Conservation (phyloP, 2,113 vertebrate species). For the Porphyrio hochstetteri region DNA sequence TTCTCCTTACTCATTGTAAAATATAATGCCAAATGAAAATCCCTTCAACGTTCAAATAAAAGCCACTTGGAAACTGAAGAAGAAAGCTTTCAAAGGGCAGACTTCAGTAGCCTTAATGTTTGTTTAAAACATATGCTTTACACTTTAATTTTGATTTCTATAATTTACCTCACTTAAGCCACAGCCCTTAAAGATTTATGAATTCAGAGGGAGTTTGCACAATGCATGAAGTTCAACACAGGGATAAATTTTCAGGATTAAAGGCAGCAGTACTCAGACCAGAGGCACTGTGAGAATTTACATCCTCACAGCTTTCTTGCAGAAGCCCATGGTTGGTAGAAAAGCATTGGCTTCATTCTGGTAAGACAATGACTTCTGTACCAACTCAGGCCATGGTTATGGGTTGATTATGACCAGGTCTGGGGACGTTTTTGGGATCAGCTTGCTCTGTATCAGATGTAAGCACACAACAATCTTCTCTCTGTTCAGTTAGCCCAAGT, state of each 20-base stretch:
- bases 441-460: background rate
- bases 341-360: background rate
- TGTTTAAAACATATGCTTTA: conserved; percentile 26
- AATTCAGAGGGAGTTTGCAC: background rate
- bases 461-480: background rate
- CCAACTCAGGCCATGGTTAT: background rate
- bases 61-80: conserved; percentile 8
- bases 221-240: background rate
- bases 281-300: background rate
- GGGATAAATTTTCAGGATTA: background rate
- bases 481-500: background rate
- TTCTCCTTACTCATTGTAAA: background rate
- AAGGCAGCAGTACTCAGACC: background rate
- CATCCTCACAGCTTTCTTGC: background rate
- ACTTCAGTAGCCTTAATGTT: background rate
- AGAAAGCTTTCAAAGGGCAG: conserved; percentile 34
- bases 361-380: rapidly evolving
- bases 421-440: background rate
- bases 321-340: background rate
- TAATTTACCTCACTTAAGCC: conserved; percentile 4
- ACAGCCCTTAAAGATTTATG: background rate
- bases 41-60: conserved; percentile 3
- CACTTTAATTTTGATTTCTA: conserved; percentile 30
- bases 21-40: conserved; percentile 14
- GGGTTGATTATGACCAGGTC: background rate